Percentiles rank a stretch among this genome's conserved stretches.
Evolutionary conservation across 2,797 vertebrate genomes (phyloP).

Genomic region (Tympanoctomys barrerae): DNA sequence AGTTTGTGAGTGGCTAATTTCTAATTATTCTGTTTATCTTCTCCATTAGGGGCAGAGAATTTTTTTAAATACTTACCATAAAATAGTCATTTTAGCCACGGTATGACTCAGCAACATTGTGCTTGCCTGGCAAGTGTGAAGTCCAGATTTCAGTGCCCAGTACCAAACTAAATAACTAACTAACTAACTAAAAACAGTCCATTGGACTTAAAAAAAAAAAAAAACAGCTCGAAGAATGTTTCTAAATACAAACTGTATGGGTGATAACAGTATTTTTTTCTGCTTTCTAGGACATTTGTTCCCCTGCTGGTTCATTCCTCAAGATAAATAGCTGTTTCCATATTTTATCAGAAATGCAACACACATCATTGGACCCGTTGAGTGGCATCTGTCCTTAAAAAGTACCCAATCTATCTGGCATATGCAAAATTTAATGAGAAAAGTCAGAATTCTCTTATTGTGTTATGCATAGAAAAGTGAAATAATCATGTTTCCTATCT

Average conservation of each 20-base stretch:
- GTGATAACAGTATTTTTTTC: constrained; percentile 54
- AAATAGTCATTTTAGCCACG: not conserved
- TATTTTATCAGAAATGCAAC: constrained; percentile 61
- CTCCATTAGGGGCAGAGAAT: not conserved
- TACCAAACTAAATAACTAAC: no score
- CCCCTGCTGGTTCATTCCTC: constrained; percentile 51
- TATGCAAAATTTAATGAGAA: not conserved
- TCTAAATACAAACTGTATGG: constrained; percentile 36
- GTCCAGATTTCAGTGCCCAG: no score
- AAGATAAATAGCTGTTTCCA: constrained; percentile 65
- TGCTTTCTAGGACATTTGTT: constrained; percentile 62
- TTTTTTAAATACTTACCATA: constrained; percentile 28
- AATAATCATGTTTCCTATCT: constrained; percentile 34
- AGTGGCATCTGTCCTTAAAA: constrained; percentile 58
- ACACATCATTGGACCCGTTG: constrained; percentile 61
- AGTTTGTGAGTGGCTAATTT: constrained; percentile 39
- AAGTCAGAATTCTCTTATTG: not conserved
- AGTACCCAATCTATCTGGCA: not conserved
- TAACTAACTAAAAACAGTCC: not conserved
- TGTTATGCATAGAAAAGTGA: constrained; percentile 19
- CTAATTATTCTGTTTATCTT: constrained; percentile 51
- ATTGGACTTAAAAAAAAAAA: constrained; percentile 55
- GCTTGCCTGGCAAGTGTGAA: no score
- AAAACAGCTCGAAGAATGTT: constrained; percentile 58
- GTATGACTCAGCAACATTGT: no score